Percentiles rank a stretch among this genome's conserved stretches.
Conservation (phyloP, 2,797 vertebrate species). For the Leptodactylus fallax region DNA sequence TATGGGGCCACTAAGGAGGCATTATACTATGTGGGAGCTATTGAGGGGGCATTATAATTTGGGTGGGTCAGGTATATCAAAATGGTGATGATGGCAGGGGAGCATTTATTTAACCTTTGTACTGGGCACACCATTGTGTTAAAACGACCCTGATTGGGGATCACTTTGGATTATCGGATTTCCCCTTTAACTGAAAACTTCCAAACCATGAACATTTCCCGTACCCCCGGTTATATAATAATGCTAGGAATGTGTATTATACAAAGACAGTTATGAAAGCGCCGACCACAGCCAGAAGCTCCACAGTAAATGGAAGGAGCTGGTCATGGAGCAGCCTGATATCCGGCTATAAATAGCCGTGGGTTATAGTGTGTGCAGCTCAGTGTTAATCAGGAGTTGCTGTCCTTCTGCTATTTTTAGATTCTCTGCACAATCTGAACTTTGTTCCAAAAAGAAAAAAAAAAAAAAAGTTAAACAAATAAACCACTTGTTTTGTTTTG, state of each 20-base stretch:
- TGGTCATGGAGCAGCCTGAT: slow-evolving; percentile 14
- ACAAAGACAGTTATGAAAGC: slow-evolving; percentile 1
- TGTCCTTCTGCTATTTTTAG: slow-evolving; percentile 61
- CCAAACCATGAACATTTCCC: too few species aligned
- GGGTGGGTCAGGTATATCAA: too few species aligned
- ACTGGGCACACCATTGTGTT: too few species aligned
- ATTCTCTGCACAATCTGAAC: slow-evolving; percentile 45
- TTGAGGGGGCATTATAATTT: too few species aligned
- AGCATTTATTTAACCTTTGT: too few species aligned
- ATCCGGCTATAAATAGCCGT: slow-evolving; percentile 50
- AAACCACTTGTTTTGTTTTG: slow-evolving; percentile 57
- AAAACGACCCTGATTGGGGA: too few species aligned
- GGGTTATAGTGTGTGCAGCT: slow-evolving; percentile 36
- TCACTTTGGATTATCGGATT: too few species aligned
- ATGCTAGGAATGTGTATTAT: not conserved
- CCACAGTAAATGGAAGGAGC: slow-evolving; percentile 10
- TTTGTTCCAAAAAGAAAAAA: slow-evolving; percentile 59
- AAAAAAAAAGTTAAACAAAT: slow-evolving; percentile 56
- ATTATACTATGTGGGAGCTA: too few species aligned
- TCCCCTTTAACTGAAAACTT: too few species aligned
- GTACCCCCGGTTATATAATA: not conserved
- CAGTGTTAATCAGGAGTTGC: slow-evolving; percentile 46
- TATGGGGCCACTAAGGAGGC: too few species aligned
- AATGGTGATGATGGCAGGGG: too few species aligned
- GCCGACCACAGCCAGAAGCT: not conserved